Conservation (phyloP, 2,113 vertebrate genomes). For the Azemiops feae region DNA sequence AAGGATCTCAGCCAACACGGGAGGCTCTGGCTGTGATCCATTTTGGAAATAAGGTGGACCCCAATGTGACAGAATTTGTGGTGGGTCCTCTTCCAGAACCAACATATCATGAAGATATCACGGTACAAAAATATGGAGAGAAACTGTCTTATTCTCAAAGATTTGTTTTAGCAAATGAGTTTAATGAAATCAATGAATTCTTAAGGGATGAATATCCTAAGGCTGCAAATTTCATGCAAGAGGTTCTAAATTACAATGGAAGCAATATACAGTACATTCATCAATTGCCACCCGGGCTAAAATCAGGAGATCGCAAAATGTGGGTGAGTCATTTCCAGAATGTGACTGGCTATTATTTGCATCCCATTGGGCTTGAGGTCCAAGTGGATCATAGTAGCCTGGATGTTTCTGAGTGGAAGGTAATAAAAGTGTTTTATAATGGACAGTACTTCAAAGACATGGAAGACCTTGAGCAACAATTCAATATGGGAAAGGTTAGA, state of each 20-base stretch:
- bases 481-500: no score
- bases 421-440: neutral
- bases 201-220: slow-evolving; percentile 29
- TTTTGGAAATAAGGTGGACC: neutral
- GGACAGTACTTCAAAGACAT: slow-evolving; percentile 9
- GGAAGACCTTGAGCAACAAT: neutral
- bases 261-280: neutral
- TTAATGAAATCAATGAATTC: neutral
- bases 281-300: slow-evolving; percentile 17
- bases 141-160: neutral
- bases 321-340: slow-evolving; percentile 35
- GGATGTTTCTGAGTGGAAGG: neutral
- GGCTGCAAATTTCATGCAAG: slow-evolving; percentile 23
- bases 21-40: neutral
- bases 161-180: neutral
- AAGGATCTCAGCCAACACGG: neutral
- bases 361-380: neutral
- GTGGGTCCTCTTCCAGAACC: neutral
- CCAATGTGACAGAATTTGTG: slow-evolving; percentile 6
- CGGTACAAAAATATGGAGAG: neutral
- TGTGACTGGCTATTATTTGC: neutral
- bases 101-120: neutral
- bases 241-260: slow-evolving; percentile 22
- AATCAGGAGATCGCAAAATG: slow-evolving; percentile 39
- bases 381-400: neutral